A percentile compares a stretch with the other conserved stretches of the same genome.
Evolutionary conservation across 2,797 vertebrate species (phyloP).

Genomic region (Clarias platycephalus): DNA sequence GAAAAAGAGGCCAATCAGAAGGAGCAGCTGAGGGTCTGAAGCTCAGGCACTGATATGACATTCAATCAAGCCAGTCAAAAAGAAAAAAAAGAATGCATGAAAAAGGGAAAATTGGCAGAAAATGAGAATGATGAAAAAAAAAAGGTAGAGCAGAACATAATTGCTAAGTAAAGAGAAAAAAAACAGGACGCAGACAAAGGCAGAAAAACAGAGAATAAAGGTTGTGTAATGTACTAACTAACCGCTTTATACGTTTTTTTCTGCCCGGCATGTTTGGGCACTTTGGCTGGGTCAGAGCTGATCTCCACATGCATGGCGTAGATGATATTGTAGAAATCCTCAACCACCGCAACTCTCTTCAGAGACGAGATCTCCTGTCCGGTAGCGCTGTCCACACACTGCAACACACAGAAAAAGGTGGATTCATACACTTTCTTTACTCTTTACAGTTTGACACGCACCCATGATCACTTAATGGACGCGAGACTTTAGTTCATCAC

Average conservation of each 20-base stretch:
- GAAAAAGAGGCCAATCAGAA: constrained; percentile 15
- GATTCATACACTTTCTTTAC: background rate
- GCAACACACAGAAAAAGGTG: constrained; percentile 47
- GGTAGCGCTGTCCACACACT: constrained; percentile 79
- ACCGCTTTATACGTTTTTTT: constrained; percentile 99
- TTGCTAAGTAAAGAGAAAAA: background rate
- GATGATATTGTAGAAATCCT: constrained; percentile 99
- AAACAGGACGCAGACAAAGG: background rate
- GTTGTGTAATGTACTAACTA: constrained; percentile 59
- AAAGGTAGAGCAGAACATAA: background rate
- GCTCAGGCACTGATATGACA: background rate
- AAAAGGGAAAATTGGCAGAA: background rate
- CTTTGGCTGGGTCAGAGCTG: constrained; percentile 88
- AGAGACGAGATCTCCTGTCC: constrained; percentile 85
- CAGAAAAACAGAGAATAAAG: background rate
- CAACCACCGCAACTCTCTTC: constrained; percentile 96
- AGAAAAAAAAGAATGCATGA: background rate
- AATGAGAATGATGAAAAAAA: background rate
- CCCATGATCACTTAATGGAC: background rate
- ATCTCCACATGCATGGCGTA: constrained; percentile 99
- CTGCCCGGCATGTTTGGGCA: constrained; percentile 94
- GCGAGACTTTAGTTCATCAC: background rate
- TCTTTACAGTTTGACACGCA: background rate
- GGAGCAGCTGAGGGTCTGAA: background rate
- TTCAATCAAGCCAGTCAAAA: background rate